Base-by-base conservation (phyloP, 1,140 invertebrate species). In the Xylocopa sonorina region DNA sequence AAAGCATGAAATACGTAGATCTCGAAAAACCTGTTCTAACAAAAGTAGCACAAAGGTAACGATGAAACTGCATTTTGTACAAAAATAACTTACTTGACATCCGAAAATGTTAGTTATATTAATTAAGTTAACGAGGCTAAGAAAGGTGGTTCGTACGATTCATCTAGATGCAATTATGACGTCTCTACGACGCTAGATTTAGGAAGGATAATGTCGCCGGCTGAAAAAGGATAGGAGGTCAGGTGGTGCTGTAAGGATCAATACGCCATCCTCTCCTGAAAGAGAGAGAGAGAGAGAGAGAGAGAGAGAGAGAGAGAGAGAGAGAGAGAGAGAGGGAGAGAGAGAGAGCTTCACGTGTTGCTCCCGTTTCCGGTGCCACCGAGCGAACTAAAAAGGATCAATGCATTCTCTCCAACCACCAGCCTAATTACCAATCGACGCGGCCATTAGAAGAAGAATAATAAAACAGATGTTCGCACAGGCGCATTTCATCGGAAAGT, bases 221-320 rank as follows among this genome's bases (percentile, higher is more conserved):
- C 43, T 34, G 75, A 78, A 78, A 78, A 78, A 78, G 75, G 75
- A 78, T 24, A 38, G 67, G 7, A 50, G 55, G 66, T 71, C 66
- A 78, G 75, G 67, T 78, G 55, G 67, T 71, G 67, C 29, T 55
- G 75, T 60, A 78, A 78, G 75, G 75, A 78, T 78, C 75, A 78
- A 78, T 78, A 78, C 75, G 55, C 75, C 75, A 78, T 60, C 75
- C 67, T 78, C 67, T 69, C 74, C n/a, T n/a, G n/a, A n/a, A n/a
- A n/a, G n/a, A n/a, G n/a, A n/a, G n/a, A n/a, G n/a, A n/a, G n/a
- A n/a, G n/a, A n/a, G n/a, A n/a, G n/a, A n/a, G n/a, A n/a, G n/a
- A n/a, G n/a, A n/a, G n/a, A n/a, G n/a, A n/a, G n/a, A n/a, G n/a
- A n/a, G n/a, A n/a, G n/a, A n/a, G n/a, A n/a, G n/a, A n/a, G n/a